Evolutionary conservation across 2,113 vertebrate genomes (phyloP), one percentile per base, ranked within the genome.

Genomic region (Oostethus manadensis): DNA sequence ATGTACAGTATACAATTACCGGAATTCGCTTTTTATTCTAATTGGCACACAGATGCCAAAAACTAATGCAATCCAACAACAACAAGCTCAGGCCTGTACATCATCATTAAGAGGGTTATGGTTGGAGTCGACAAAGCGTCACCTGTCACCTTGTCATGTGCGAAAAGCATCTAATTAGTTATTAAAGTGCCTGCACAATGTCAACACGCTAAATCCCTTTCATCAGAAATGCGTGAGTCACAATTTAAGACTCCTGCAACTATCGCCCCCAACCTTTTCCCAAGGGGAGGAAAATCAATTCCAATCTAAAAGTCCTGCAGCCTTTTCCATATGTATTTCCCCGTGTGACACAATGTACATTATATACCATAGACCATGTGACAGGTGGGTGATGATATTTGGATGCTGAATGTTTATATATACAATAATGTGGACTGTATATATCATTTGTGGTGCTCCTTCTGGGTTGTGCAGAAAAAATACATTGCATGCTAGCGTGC

Each of bases 281-380:
- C 92, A 94, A 93, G 91, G 92, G 92, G 87, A 91, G 89, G 90
- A 89, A 95, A 97, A 97, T 97, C 93, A 93, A 96, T 95, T 96
- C 92, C 93, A 97, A 97, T 97, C 91, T 92, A 89, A 94, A 94
- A 38, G 89, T 93, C 89, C 88, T 93, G 91, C 79, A 80, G 86
- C 87, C 38, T 90, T 85, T 88, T 87, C 87, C 84, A 87, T 91
- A 92, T 88, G 90, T 90, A 92, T 92, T 90, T 93, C 92, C 88
- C 87, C 82, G 85, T 87, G 88, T 83, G 48, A 82, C 87, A 84
- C 87, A 91, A 83, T 88, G 91, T 90, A 92, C 86, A 92, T 93
- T 89, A 92, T 91, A n/a, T n/a, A n/a, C n/a, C 88, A 84, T 84
- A 87, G 81, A 88, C 82, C 83, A 80, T 82, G 77, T 86, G 70